Evolutionary conservation across 2,797 vertebrate genomes (phyloP), one percentile per base, ranked within the genome.

Genomic region (Enteromius trimaculatus): DNA sequence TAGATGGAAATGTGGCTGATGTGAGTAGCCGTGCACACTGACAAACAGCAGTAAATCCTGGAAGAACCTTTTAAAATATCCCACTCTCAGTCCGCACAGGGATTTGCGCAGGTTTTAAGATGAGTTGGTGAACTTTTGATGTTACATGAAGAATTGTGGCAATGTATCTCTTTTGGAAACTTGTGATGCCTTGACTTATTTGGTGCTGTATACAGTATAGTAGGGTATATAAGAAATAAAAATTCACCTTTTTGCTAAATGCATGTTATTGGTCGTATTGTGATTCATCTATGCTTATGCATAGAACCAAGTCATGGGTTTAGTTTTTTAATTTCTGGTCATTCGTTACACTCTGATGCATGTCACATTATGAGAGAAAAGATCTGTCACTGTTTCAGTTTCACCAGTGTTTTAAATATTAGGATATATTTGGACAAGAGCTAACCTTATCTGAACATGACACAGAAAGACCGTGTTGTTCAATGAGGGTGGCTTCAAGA

Each of bases 1-100:
- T 84, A 79, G 62, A 86, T 86, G 62, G 80, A 86, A 86, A 87
- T 78, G 23, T 74, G 23, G n/a, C 3, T 60, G 74, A 39, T 68
- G 19, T 64, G 69, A 34, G 53, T 42, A 62, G 37, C 6, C 13
- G 13, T 80, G 34, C 31, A 58, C 65, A 42, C 49, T 80, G 34
- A 42, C 44, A 66, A 66, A 69, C 49, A 72, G 37, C 79, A 60
- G 23, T 72, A 81, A 72, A 80, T 47, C 66, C 23, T 29, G 14
- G 7, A 34, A 29, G 23, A 58, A 6, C 37, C 34, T 10, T 81
- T 47, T 16, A 62, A 60, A 71, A 31, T 49, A 80, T 29, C 37
- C 66, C 79, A 42, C 21, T 66, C 42, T 79, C 26, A 47, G 23
- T 9, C 66, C 17, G 0, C 34, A 16, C 34, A 17, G 47, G 49